Evolutionary conservation across 2,888 invertebrate genomes (phyloP), one percentile per base, ranked within the genome.

Genomic region (Stenotaenia linearis): DNA sequence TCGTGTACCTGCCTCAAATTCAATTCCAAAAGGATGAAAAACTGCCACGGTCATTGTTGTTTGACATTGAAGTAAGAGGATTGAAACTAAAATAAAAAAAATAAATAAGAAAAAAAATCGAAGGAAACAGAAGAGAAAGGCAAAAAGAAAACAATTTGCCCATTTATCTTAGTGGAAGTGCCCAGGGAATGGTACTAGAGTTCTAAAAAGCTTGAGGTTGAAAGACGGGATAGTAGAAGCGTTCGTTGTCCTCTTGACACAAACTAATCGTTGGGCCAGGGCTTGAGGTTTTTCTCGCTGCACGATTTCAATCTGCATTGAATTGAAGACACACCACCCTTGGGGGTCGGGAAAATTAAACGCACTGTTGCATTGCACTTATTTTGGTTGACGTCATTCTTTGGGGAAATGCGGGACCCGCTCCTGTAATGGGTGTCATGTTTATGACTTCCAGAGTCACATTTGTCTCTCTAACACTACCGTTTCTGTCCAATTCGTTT

Each of bases 101-200:
- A 18, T 5, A 50, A 69, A 28, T 10, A 61, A 61, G 23, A 23
- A 61, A 69, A 12, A 15, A 61, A 28, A 69, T 12, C 10, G 69
- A 69, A 28, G 12, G 69, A 69, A 69, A 25, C 69, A 69, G 69
- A 69, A 28, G 28, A 28, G 28, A 28, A 28, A 69, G 69, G 69
- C 69, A 69, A 69, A 69, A 69, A 69, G 69, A 69, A 69, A 69
- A 69, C 69, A 69, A 69, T 69, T 69, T 69, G 69, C 69, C 69
- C 69, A 69, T 69, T 69, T 69, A 69, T 69, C 69, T 69, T 69
- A 69, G 28, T 28, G 25, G 69, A 69, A 28, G 23, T 69, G 69
- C 69, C 69, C 10, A 69, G 69, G 69, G 69, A 69, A 69, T 12
- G 28, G 25, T 28, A 28, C 69, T 23, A n/a, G 15, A 28, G 69